Evolutionary conservation across 2,797 vertebrate genomes (phyloP).

Genomic region (Halcyon chelicuti): DNA sequence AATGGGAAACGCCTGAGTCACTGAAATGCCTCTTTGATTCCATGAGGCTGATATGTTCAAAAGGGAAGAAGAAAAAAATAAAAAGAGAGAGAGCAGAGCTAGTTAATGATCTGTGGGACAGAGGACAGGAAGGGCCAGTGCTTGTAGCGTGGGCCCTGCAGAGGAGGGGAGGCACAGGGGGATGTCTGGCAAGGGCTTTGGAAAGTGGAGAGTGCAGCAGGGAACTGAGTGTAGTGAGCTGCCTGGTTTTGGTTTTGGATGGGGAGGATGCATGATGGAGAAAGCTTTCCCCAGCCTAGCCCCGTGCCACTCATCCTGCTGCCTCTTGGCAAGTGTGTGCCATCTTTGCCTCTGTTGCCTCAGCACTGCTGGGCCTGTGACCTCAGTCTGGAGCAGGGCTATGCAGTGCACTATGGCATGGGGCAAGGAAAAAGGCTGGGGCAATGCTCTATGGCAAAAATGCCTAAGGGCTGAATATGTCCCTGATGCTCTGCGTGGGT

Average conservation of each 20-base stretch:
- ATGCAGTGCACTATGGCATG: rapidly evolving
- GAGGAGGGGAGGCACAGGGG: not conserved
- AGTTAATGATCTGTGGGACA: conserved; percentile 48
- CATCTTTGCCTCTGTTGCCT: not conserved
- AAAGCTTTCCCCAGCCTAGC: not conserved
- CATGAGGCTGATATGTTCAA: conserved; percentile 71
- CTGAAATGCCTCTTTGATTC: conserved; percentile 84
- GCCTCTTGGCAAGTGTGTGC: not conserved
- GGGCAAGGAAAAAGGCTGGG: not conserved
- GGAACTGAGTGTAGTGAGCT: not conserved
- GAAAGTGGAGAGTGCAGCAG: conserved; percentile 1
- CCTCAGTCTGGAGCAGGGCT: not conserved
- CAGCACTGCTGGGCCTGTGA: not conserved
- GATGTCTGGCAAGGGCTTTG: conserved; percentile 17
- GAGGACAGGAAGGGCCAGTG: conserved; percentile 66
- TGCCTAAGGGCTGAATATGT: not conserved
- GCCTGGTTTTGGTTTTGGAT: not conserved
- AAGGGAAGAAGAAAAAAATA: conserved; percentile 65
- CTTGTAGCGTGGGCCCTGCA: not conserved
- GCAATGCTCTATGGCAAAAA: not conserved
- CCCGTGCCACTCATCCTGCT: not conserved
- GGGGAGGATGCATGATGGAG: not conserved
- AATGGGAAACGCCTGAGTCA: conserved; percentile 88
- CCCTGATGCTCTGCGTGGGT: rapidly evolving
- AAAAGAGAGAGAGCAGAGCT: conserved; percentile 49